Evolutionary conservation across 2,113 vertebrate species (phyloP).

Genomic region (Pachypanchax playfairii): DNA sequence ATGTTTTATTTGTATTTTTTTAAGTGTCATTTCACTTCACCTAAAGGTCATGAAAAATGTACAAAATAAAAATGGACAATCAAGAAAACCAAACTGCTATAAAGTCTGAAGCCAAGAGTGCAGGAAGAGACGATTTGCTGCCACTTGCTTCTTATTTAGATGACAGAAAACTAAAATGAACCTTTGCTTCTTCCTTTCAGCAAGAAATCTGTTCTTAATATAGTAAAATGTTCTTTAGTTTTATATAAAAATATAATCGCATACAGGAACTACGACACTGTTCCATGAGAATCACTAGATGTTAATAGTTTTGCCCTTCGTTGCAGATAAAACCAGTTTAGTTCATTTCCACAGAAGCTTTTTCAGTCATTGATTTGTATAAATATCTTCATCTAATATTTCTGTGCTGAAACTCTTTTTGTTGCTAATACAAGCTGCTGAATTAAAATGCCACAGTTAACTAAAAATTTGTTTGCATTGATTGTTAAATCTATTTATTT

Average conservation of each 20-base stretch:
- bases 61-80: not conserved
- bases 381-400: constrained; percentile 12
- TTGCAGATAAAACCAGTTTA: not conserved
- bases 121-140: not conserved
- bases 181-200: not conserved
- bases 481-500: constrained; percentile 4
- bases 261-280: too few species aligned
- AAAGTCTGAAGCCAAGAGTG: not conserved
- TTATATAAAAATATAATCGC: too few species aligned
- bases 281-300: too few species aligned
- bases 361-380: constrained; percentile 1
- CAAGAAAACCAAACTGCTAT: not conserved
- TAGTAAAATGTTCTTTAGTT: too few species aligned
- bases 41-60: not conserved
- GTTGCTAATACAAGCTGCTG: constrained; percentile 13
- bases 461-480: too few species aligned
- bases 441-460: constrained; percentile 3
- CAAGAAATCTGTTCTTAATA: not conserved
- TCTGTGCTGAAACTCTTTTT: constrained; percentile 10
- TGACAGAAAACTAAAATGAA: not conserved
- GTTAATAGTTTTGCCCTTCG: too few species aligned
- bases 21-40: not conserved
- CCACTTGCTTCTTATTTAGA: not conserved
- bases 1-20: not conserved
- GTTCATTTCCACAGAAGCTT: not conserved